These are phyloP conservation scores for Trachurus trachurus DNA, from an alignment of 2,797 vertebrate species.

Conservation along the genomic window DNA sequence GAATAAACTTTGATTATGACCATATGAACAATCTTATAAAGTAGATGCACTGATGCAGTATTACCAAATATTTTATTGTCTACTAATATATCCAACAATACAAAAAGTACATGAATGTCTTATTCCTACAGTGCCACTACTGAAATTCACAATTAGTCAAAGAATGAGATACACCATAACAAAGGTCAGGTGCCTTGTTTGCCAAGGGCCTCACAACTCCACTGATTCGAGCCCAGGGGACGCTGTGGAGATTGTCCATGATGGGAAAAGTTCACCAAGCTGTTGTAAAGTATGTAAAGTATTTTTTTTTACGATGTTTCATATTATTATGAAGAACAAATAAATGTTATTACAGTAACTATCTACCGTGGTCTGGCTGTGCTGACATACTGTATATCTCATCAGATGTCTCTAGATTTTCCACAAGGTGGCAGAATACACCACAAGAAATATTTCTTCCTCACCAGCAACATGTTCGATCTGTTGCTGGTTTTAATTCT, in stretches of 20 bases:
- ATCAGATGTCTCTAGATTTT: background rate
- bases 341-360: background rate
- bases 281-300: background rate
- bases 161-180: background rate
- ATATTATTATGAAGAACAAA: background rate
- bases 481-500: background rate
- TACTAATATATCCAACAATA: too few relatives aligned
- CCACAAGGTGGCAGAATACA: constrained; percentile 85
- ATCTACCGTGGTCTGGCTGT: background rate
- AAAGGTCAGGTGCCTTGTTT: background rate
- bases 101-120: too few relatives aligned
- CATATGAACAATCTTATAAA: too few relatives aligned
- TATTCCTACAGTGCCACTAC: too few relatives aligned
- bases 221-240: background rate
- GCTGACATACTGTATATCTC: too few relatives aligned
- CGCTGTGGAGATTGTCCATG: too few relatives aligned
- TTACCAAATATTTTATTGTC: too few relatives aligned
- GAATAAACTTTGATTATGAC: too few relatives aligned
- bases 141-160: too few relatives aligned
- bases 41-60: too few relatives aligned
- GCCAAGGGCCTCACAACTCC: background rate
- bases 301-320: background rate
- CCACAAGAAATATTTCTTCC: constrained; percentile 53
- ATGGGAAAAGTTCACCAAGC: background rate
- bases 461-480: background rate